Conservation (phyloP, 2,888 invertebrate genomes). For the Druceiella hillmani region DNA sequence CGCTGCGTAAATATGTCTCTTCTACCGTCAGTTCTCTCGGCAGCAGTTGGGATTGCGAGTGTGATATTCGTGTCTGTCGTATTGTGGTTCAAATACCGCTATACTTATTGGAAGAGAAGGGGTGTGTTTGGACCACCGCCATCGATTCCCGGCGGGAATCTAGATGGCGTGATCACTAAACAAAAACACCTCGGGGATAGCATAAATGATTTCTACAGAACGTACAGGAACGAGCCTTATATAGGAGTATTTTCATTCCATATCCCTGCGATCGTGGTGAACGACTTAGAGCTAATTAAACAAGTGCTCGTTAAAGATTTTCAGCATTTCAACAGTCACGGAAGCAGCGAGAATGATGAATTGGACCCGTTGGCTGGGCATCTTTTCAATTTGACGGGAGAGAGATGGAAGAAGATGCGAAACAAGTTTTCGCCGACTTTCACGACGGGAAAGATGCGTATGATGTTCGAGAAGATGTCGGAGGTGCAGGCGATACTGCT, state of each 20-base stretch:
- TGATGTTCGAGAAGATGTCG: slow-evolving; percentile 35
- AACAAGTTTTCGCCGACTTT: slow-evolving; percentile 42
- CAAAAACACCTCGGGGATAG: slow-evolving; percentile 9
- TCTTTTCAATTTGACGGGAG: slow-evolving; percentile 32
- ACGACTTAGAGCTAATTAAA: slow-evolving; percentile 30
- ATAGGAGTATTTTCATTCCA: slow-evolving; percentile 13
- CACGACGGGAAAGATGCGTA: slow-evolving; percentile 43
- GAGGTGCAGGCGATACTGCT: slow-evolving; percentile 28
- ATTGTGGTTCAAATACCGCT: slow-evolving; percentile 17
- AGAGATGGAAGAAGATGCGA: slow-evolving; percentile 40
- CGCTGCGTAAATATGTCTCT: too few species aligned
- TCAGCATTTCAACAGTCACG: slow-evolving; percentile 32
- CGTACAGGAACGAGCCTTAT: slow-evolving; percentile 8
- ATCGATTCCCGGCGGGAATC: slow-evolving; percentile 11
- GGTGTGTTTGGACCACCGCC: slow-evolving; percentile 8
- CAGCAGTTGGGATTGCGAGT: too few species aligned
- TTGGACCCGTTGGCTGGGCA: slow-evolving; percentile 32
- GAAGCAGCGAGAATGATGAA: slow-evolving; percentile 29
- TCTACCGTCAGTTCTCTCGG: too few species aligned
- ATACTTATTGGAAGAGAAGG: slow-evolving; percentile 13
- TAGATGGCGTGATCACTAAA: slow-evolving; percentile 5
- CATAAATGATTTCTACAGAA: slow-evolving; percentile 11
- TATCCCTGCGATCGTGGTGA: slow-evolving; percentile 16
- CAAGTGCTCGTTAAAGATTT: slow-evolving; percentile 33
- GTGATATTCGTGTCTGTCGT: too few species aligned